phyloP scores from a whole-genome alignment of 1,140 invertebrate species.

The Caenorhabditis tropicalis region DNA sequence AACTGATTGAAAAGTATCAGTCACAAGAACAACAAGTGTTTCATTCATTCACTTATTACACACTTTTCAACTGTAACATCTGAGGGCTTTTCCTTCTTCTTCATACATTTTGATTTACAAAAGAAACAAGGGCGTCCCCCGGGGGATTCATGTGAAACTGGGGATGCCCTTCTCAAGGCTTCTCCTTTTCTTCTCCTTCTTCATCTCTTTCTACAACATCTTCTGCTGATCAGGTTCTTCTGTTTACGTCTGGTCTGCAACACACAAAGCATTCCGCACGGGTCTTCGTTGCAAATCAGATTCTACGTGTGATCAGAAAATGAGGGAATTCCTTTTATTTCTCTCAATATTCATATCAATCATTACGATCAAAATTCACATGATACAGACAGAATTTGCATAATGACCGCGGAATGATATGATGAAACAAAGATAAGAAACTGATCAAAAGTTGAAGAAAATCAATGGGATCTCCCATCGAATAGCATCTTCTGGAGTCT shows the following conservation, averaged over 20 bases:
- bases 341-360: neutral
- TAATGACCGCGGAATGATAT: neutral
- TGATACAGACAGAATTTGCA: neutral
- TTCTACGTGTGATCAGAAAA: conserved; percentile 24
- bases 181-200: no score
- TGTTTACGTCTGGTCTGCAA: conserved; percentile 29
- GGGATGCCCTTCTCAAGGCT: conserved; percentile 19
- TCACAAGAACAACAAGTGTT: conserved; percentile 32
- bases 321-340: neutral
- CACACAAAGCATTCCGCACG: neutral
- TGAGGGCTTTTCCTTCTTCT: conserved; percentile 8
- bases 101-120: neutral
- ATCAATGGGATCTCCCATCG: no score
- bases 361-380: neutral
- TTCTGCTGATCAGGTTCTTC: conserved; percentile 28
- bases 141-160: conserved; percentile 26
- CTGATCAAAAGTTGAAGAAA: no score
- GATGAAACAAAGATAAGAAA: no score
- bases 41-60: conserved; percentile 36
- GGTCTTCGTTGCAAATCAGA: conserved; percentile 1
- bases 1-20: neutral
- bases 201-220: neutral
- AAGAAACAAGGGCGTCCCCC: neutral
- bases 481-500: no score
- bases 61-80: neutral